Evolutionary conservation across 2,888 invertebrate genomes (phyloP).

Genomic region (Itoplectis maculator): DNA sequence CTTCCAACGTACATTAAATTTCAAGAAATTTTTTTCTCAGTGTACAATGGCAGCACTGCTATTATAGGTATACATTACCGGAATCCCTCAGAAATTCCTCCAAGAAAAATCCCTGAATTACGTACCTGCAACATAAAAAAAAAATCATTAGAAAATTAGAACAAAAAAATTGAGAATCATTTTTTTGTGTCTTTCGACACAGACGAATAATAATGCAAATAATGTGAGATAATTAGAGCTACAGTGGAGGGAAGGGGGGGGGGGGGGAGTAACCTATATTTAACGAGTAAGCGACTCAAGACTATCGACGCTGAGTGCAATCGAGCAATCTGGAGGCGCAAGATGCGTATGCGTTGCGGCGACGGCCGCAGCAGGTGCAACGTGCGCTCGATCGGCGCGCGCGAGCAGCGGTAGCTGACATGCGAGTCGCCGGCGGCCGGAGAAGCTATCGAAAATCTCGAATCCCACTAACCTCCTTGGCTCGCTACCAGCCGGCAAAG

Average conservation of each 20-base stretch:
- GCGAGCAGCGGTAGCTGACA: background rate
- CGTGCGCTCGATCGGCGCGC: slow-evolving; percentile 23
- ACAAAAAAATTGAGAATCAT: too few species aligned
- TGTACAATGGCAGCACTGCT: too few species aligned
- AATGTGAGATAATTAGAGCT: too few species aligned
- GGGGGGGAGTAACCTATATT: background rate
- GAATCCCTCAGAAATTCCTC: background rate
- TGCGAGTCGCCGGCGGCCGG: slow-evolving; percentile 16
- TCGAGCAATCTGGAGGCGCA: slow-evolving; percentile 18
- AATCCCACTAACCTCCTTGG: slow-evolving; percentile 82
- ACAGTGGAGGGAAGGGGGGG: too few species aligned
- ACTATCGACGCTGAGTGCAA: slow-evolving; percentile 39
- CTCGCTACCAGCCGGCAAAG: slow-evolving; percentile 74
- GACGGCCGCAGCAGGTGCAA: slow-evolving; percentile 41
- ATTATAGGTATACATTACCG: slow-evolving; percentile 19
- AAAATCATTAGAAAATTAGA: too few species aligned
- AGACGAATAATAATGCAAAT: too few species aligned
- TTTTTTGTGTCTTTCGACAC: too few species aligned
- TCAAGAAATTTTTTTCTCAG: too few species aligned
- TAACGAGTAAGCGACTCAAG: slow-evolving; percentile 41
- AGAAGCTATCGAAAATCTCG: slow-evolving; percentile 81
- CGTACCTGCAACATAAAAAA: slow-evolving; percentile 64
- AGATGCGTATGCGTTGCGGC: slow-evolving; percentile 13
- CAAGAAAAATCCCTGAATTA: slow-evolving; percentile 4
- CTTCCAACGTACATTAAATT: too few species aligned